phyloP scores from a whole-genome alignment of 2,113 vertebrate genomes.

The Rhea pennata region DNA sequence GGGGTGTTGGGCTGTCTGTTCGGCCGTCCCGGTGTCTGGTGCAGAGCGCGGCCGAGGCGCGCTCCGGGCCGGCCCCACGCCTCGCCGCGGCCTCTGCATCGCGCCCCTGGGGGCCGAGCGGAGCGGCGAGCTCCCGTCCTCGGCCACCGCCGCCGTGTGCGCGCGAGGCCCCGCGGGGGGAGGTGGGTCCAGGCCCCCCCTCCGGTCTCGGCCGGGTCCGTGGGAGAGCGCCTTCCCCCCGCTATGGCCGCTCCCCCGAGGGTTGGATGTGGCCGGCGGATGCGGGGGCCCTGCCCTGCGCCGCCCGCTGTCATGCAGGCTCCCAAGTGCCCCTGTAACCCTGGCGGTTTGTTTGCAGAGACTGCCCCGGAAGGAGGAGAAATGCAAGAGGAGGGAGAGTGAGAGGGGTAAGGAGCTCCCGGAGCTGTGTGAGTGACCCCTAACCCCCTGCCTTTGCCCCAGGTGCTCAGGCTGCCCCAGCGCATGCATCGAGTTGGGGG shows the following conservation, averaged over 20 bases:
- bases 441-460: neutral
- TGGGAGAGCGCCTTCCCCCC: neutral
- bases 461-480: neutral
- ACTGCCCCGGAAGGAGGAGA: conserved; percentile 63
- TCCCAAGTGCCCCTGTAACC: neutral
- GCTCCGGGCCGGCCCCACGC: neutral
- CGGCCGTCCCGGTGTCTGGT: conserved; percentile 7
- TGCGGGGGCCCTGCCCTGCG: neutral
- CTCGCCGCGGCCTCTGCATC: conserved; percentile 11
- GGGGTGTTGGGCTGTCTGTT: conserved; percentile 36
- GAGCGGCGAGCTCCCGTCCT: neutral
- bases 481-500: neutral
- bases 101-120: neutral
- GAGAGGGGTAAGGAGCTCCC: conserved; percentile 66
- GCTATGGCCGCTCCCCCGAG: neutral
- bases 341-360: conserved; percentile 59
- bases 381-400: conserved; percentile 68
- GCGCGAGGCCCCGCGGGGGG: neutral
- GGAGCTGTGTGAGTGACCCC: neutral
- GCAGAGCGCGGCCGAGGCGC: neutral
- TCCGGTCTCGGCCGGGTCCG: neutral
- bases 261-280: neutral
- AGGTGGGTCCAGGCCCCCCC: neutral
- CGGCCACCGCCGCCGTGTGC: neutral
- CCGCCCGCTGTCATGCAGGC: neutral